A percentile compares a stretch with the other conserved stretches of the same genome.
phyloP scores from a whole-genome alignment of 2,113 vertebrate genomes.

The Danio rerio region GRCz12tu NC_133191.1:13983001-13983500 shows the following conservation, averaged over 20 bases:
- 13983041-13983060: slow-evolving; percentile 34
- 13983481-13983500: neutral
- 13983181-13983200: slow-evolving; percentile 47
- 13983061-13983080: slow-evolving; percentile 38
- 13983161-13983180: slow-evolving; percentile 44
- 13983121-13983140: slow-evolving; percentile 33
- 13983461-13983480: neutral
- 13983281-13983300: neutral
- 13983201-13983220: slow-evolving; percentile 1
- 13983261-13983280: neutral
- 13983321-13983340: neutral
- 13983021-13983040: slow-evolving; percentile 40
- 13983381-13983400: too few species aligned
- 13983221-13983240: too few species aligned
- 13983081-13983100: slow-evolving; percentile 41
- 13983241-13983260: neutral
- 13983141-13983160: slow-evolving; percentile 28
- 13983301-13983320: slow-evolving; percentile 3
- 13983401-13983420: neutral
- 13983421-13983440: neutral
- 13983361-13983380: too few species aligned
- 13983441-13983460: neutral
- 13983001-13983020: slow-evolving; percentile 44
- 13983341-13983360: neutral
- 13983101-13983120: slow-evolving; percentile 38